These are phyloP conservation scores for Apotomis turbidana DNA, from an alignment of 2,888 invertebrate genomes.

Conservation along the genomic window DNA sequence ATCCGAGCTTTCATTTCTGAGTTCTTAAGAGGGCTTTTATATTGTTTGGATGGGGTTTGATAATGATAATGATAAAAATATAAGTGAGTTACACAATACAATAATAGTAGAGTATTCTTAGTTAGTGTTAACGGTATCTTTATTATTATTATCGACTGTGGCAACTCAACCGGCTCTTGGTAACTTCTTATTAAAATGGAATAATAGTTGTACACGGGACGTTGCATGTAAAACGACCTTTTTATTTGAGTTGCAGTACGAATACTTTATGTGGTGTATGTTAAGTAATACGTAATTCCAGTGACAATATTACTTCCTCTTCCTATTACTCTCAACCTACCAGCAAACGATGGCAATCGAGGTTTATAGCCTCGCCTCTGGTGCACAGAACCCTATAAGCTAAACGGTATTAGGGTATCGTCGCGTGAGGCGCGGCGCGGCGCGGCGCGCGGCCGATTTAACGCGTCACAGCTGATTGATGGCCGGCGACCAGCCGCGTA, in stretches of 20 bases:
- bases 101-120: constrained; percentile 1
- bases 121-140: constrained; percentile 15
- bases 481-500: constrained; percentile 8
- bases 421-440: constrained; percentile 35
- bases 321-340: too few relatives aligned
- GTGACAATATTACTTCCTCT: too few relatives aligned
- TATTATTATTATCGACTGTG: constrained; percentile 1
- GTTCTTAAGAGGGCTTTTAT: constrained; percentile 33
- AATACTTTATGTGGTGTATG: too few relatives aligned
- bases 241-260: too few relatives aligned
- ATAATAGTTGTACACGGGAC: too few relatives aligned
- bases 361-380: too few relatives aligned
- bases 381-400: not conserved
- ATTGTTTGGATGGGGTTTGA: constrained; percentile 31
- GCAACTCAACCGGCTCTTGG: not conserved
- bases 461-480: constrained; percentile 36
- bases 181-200: too few relatives aligned
- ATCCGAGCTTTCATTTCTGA: constrained; percentile 43
- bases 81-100: constrained; percentile 47
- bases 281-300: too few relatives aligned
- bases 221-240: too few relatives aligned
- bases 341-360: too few relatives aligned
- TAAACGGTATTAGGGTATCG: not conserved
- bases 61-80: too few relatives aligned
- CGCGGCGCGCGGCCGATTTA: constrained; percentile 22